phyloP scores from a whole-genome alignment of 2,888 invertebrate genomes.

The Plebejus anna region DNA sequence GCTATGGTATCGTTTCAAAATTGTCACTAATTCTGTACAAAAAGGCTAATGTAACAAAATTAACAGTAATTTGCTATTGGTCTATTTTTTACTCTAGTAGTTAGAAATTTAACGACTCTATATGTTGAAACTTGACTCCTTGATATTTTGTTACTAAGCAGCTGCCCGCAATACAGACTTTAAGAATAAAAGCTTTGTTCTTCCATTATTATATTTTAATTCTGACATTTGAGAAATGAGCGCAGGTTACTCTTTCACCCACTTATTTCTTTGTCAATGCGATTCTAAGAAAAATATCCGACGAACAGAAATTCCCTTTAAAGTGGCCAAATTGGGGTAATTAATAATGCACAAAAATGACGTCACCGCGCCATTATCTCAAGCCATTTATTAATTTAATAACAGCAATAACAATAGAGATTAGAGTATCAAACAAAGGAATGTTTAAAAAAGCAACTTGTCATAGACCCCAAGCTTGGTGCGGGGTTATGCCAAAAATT shows the following conservation, averaged over 20 bases:
- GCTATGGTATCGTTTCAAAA: neutral
- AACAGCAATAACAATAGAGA: neutral
- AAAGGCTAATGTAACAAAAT: neutral
- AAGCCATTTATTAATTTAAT: neutral
- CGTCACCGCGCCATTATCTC: neutral
- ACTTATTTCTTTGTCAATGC: neutral
- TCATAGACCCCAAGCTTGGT: conserved; percentile 10
- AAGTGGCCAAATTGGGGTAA: neutral
- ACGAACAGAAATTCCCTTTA: neutral
- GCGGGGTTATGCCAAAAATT: conserved; percentile 8
- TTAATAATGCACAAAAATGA: neutral
- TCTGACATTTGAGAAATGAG: neutral
- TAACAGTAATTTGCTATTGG: neutral
- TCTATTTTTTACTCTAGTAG: neutral
- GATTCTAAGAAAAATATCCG: neutral
- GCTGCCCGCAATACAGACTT: neutral
- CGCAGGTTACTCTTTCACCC: neutral
- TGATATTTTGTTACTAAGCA: neutral
- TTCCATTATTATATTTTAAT: neutral
- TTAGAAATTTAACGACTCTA: neutral
- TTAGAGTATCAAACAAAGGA: conserved; percentile 6
- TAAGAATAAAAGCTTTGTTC: conserved; percentile 9
- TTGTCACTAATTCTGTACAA: no score
- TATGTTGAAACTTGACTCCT: neutral
- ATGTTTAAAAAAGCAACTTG: conserved; percentile 1